A percentile compares a stretch with the other conserved stretches of the same genome.
Conservation (phyloP, 2,797 vertebrate species). For the Poecilia picta region DNA sequence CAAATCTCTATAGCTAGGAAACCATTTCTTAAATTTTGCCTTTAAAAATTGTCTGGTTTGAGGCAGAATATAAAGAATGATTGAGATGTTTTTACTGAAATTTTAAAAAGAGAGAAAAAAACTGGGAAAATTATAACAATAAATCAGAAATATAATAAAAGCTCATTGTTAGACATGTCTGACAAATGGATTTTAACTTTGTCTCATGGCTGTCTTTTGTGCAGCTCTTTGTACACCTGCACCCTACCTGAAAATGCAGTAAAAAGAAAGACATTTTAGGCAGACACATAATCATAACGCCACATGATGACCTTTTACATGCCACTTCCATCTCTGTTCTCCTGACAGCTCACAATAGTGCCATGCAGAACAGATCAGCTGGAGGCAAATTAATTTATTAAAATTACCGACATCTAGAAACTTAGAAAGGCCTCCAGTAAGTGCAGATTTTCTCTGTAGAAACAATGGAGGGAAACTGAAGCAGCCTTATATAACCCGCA, state of each 20-base stretch:
- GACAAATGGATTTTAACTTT: neutral
- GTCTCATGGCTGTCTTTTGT: neutral
- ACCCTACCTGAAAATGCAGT: neutral
- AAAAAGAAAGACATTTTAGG: neutral
- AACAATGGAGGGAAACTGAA: slow-evolving; percentile 23
- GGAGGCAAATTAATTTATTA: slow-evolving; percentile 7
- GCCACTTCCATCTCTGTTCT: neutral
- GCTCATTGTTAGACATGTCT: neutral
- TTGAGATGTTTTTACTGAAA: neutral
- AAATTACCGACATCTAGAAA: slow-evolving; percentile 17
- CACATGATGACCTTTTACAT: neutral
- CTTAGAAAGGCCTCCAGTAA: neutral
- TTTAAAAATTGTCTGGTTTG: neutral
- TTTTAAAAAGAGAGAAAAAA: neutral
- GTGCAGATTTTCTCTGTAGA: slow-evolving; percentile 10
- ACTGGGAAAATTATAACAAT: neutral
- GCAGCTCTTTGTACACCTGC: neutral
- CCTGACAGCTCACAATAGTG: slow-evolving; percentile 11
- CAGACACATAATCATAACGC: slow-evolving; percentile 11
- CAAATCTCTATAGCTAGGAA: neutral
- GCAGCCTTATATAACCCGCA: slow-evolving; percentile 6
- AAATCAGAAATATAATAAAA: slow-evolving; percentile 3
- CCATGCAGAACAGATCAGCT: neutral
- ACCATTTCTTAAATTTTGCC: neutral
- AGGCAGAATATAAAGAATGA: neutral